phyloP scores from a whole-genome alignment of 2,113 vertebrate genomes.

The Cyanoliseus patagonus region DNA sequence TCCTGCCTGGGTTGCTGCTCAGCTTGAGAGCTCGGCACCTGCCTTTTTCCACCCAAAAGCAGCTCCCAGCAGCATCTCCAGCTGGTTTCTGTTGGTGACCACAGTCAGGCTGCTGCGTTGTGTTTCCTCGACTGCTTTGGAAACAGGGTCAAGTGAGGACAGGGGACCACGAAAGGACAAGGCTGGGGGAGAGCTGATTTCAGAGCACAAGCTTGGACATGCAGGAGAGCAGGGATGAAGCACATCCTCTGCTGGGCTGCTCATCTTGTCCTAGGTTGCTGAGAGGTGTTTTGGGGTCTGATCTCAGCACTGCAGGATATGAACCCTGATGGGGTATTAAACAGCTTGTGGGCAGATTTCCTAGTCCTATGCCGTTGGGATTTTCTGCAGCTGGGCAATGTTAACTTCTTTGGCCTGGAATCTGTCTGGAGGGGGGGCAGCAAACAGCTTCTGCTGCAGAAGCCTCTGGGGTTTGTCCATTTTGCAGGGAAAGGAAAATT shows the following conservation, averaged over 20 bases:
- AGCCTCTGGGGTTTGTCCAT: not conserved
- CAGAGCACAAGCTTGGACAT: not conserved
- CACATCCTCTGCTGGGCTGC: not conserved
- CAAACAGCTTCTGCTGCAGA: not conserved
- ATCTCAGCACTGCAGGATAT: not conserved
- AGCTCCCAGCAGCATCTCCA: not conserved
- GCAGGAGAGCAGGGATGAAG: not conserved
- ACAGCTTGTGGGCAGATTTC: not conserved
- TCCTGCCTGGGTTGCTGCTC: not conserved
- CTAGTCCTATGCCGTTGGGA: not conserved
- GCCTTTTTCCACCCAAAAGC: not conserved
- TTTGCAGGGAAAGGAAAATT: not conserved
- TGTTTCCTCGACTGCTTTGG: not conserved
- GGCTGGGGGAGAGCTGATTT: not conserved
- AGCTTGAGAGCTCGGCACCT: not conserved
- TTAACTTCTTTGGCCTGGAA: not conserved
- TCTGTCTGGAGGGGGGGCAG: not conserved
- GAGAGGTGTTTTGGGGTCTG: not conserved
- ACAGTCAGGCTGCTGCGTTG: not conserved
- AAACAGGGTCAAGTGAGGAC: fast-evolving
- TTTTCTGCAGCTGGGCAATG: not conserved
- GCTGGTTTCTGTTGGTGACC: not conserved
- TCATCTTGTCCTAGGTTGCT: not conserved
- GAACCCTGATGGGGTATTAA: not conserved
- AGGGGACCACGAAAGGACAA: not conserved